A percentile compares a stretch with the other conserved stretches of the same genome.
Conservation (phyloP, 2,797 vertebrate species). For the Etheostoma perlongum region DNA sequence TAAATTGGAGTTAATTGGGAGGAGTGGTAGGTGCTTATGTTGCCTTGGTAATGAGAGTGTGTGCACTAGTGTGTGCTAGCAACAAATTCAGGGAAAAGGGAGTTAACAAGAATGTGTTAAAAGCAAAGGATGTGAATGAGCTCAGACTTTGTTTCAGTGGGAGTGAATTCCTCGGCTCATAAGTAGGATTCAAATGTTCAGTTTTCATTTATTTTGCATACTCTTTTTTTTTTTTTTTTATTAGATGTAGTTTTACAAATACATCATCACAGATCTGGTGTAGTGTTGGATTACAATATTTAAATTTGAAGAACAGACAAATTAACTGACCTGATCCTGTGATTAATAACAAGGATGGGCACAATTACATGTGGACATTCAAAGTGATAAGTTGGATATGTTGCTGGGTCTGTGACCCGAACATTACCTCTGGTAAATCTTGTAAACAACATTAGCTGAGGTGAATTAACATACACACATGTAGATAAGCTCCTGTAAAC, state of each 20-base stretch:
- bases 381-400: slow-evolving; percentile 62
- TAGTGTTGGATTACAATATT: slow-evolving; percentile 17
- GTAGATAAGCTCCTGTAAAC: slow-evolving; percentile 57
- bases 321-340: slow-evolving; percentile 50
- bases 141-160: slow-evolving; percentile 10
- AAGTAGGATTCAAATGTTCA: not conserved
- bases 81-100: slow-evolving; percentile 29
- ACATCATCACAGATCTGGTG: slow-evolving; percentile 24
- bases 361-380: slow-evolving; percentile 52
- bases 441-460: slow-evolving; percentile 75
- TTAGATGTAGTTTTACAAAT: slow-evolving; percentile 22
- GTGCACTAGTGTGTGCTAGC: slow-evolving; percentile 27
- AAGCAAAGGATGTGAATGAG: slow-evolving; percentile 17
- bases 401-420: slow-evolving; percentile 74
- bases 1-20: slow-evolving; percentile 78
- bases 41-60: slow-evolving; percentile 34
- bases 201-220: not conserved
- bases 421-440: slow-evolving; percentile 73
- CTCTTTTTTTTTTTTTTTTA: not conserved
- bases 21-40: slow-evolving; percentile 61
- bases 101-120: slow-evolving; percentile 16
- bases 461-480: slow-evolving; percentile 81
- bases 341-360: slow-evolving; percentile 58
- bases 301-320: slow-evolving; percentile 47
- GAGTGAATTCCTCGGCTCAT: not conserved